A percentile compares a stretch with the other conserved stretches of the same genome.
These are phyloP conservation scores for Manis pentadactyla DNA, from an alignment of 2,797 vertebrate genomes.

Conservation along the genomic window DNA sequence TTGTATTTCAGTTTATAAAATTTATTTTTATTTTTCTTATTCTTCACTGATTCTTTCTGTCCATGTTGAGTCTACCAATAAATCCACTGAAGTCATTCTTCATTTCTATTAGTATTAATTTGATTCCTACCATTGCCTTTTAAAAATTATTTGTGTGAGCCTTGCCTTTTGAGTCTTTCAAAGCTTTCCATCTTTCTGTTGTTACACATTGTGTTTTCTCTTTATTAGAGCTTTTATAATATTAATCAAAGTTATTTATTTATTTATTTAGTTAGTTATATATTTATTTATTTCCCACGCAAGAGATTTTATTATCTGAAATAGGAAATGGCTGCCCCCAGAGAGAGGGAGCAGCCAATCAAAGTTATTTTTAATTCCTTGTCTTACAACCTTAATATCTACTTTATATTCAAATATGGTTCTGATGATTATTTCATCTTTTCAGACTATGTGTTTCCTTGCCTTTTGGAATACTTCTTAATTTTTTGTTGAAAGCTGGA, in stretches of 20 bases:
- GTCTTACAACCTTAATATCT: not conserved
- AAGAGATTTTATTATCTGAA: too few species aligned
- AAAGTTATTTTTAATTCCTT: not conserved
- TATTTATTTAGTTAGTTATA: too few species aligned
- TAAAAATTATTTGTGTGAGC: not conserved
- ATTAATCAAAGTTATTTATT: not conserved
- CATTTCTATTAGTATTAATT: not conserved
- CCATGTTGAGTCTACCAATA: not conserved
- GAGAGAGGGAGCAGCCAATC: too few species aligned
- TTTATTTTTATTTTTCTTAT: not conserved
- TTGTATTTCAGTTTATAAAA: not conserved
- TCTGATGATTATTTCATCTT: not conserved
- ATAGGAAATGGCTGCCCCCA: too few species aligned
- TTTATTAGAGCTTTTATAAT: not conserved
- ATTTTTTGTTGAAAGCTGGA: not conserved
- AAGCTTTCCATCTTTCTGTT: not conserved
- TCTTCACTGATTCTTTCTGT: not conserved
- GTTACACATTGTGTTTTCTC: not conserved
- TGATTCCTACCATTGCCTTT: not conserved
- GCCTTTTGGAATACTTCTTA: not conserved
- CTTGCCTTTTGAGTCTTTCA: not conserved
- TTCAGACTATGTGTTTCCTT: not conserved
- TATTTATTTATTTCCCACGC: too few species aligned
- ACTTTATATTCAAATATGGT: not conserved
- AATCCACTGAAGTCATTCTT: not conserved